Conservation (phyloP, 2,888 invertebrate species). For the Noctua pronuba region DNA sequence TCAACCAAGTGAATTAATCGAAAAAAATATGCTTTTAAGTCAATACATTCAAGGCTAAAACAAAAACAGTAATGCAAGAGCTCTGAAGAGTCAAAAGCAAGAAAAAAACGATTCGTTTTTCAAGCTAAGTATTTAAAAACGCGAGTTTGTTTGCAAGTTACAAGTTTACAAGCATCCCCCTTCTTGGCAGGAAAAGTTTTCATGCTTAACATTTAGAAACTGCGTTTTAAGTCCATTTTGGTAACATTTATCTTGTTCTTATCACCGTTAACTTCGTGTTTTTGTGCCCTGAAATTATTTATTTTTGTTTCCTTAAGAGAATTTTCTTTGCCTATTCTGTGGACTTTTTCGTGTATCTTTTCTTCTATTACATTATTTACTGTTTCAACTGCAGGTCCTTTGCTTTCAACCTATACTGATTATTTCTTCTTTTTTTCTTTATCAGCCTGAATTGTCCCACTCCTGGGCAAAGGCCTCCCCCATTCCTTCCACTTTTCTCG, state of each 20-base stretch:
- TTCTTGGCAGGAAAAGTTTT: constrained; percentile 41
- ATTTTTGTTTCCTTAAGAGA: background rate
- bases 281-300: constrained; percentile 9
- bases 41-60: background rate
- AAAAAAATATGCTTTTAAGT: background rate
- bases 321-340: background rate
- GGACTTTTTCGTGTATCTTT: background rate
- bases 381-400: background rate
- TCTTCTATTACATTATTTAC: background rate
- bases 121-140: constrained; percentile 46
- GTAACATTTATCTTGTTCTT: constrained; percentile 45
- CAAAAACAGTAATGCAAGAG: constrained; percentile 1
- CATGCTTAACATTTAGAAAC: constrained; percentile 48
- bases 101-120: constrained; percentile 29
- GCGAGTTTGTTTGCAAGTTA: constrained; percentile 44
- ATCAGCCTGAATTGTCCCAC: no score
- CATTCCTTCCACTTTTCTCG: no score
- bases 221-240: constrained; percentile 47
- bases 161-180: constrained; percentile 36
- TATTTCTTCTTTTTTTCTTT: no score
- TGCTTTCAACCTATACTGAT: background rate
- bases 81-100: background rate
- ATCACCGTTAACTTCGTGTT: constrained; percentile 31
- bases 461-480: no score
- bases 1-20: no score